Base-by-base conservation (phyloP, 2,113 vertebrate genomes). In the Pavo muticus region DNA sequence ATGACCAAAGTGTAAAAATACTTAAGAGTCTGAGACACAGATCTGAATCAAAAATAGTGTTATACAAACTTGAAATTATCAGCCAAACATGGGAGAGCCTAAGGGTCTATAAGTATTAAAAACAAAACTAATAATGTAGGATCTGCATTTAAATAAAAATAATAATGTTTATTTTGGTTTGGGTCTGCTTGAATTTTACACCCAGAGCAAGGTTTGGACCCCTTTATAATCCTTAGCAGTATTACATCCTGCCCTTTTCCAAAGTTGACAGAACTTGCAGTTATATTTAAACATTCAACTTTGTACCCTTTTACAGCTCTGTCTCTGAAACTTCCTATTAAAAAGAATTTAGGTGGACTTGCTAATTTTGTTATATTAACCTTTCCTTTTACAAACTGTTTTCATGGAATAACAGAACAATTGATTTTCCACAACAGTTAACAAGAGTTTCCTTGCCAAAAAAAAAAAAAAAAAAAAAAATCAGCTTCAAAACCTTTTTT, bases 351-450 rank as follows among this genome's bases (percentile, higher is more conserved):
- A 86, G 80, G 52, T 50, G 67, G 83, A 17, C 70, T 48, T 5
- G 35, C 75, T 95, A 92, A 88, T 56, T 96, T 90, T 69, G 50
- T 95, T 93, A 77, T n/a, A 65, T 94, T 93, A 95, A 95, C 15
- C n/a, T 93, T 77, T 73, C 91, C 65, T 96, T 88, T 92, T 6
- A 16, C 94, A 57, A 25, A 25, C 69, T 74, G 30, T 94, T 94
- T 93, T 88, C 59, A 70, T 35, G 84, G 72, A 92, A 23, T 76
- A 94, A 57, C 56, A 91, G 65, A 63, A n/a, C 75, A 78, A n/a
- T 40, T 88, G 79, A 88, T 44, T 96, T 96, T 83, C 59, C 85
- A 27, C 44, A 59, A 60, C 16, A 89, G 84, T 88, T 84, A 90
- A 84, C 21, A 92, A 75, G 42, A 96, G 76, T 25, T 79, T 97